Evolutionary conservation across 2,113 vertebrate genomes (phyloP).

Genomic region (Gadus chalcogrammus): DNA sequence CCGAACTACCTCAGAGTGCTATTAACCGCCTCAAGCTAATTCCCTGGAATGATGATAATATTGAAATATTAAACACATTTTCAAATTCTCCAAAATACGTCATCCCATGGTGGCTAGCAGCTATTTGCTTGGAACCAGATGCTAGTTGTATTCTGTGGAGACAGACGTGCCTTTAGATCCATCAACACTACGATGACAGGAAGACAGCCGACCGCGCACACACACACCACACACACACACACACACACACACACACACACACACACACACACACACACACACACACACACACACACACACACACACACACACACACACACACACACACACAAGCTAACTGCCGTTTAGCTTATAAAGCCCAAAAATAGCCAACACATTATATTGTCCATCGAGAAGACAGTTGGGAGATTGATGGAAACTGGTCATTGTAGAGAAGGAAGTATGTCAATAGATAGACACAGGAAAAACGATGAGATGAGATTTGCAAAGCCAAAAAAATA

Average conservation of each 20-base stretch:
- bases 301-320: no score
- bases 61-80: conserved; percentile 39
- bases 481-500: no score
- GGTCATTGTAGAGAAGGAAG: not conserved
- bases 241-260: no score
- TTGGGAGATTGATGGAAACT: not conserved
- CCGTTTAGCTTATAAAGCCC: conserved; percentile 48
- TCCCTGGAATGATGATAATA: conserved; percentile 20
- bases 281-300: no score
- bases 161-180: conserved; percentile 40
- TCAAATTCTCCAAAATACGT: conserved; percentile 30
- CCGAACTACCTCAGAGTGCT: conserved; percentile 16
- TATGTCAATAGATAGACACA: not conserved
- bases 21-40: conserved; percentile 16
- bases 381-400: not conserved
- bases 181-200: conserved; percentile 12
- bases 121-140: conserved; percentile 52
- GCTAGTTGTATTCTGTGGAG: conserved; percentile 13
- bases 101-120: conserved; percentile 31
- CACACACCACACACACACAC: no score
- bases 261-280: no score
- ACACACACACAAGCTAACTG: conserved; percentile 11
- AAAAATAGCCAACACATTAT: conserved; percentile 31
- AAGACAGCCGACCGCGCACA: no score
- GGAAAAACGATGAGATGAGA: no score